Base-by-base conservation (phyloP, 2,113 vertebrate genomes). In the Parus major region DNA sequence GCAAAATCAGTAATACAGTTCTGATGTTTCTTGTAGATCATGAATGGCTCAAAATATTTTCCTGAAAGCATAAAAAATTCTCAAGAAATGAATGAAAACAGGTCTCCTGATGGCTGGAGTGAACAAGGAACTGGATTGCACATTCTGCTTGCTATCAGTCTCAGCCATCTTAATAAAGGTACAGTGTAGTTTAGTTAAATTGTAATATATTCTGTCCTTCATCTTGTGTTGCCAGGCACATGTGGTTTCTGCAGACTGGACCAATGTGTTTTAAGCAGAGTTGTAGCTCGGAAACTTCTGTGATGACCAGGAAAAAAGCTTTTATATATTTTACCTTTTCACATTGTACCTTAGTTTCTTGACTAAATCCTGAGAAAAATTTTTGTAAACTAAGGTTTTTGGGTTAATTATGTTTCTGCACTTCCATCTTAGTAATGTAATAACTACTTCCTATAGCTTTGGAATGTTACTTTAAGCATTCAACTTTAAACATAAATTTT, bases 221-320 rank as follows among this genome's bases (percentile, higher is more conserved):
- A 65, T 24, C 0, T 0, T 4, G 12, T 21, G 3, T 31, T 82
- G 14, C 12, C 36, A 29, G 13, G 36, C 47, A 28, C 6, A 7
- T 22, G 3, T 36, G 21, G 5, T 52, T 53, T 65, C 36, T 73
- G 16, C 36, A 75, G 23, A 60, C 41, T 70, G 35, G 61, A 81
- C 13, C 13, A 28, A n/a, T 56, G 33, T 23, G 18, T 77, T 66
- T 60, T 28, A 52, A 28, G n/a, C 5, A 47, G 21, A 6, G 6
- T 39, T 63, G 42, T 42, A 87, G 12, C 16, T 53, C 19, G 42
- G 52, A 83, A 76, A 71, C 5, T 57, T 63, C 18, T 73, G 13
- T 33, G 22, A 63, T 15, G 4, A 33, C 5, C 21, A 33, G 12
- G 6, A 88, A 13, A 41, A 42, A 23, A 15, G 11, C 1, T 65